phyloP scores from a whole-genome alignment of 2,113 vertebrate genomes.

The Podiceps cristatus region DNA sequence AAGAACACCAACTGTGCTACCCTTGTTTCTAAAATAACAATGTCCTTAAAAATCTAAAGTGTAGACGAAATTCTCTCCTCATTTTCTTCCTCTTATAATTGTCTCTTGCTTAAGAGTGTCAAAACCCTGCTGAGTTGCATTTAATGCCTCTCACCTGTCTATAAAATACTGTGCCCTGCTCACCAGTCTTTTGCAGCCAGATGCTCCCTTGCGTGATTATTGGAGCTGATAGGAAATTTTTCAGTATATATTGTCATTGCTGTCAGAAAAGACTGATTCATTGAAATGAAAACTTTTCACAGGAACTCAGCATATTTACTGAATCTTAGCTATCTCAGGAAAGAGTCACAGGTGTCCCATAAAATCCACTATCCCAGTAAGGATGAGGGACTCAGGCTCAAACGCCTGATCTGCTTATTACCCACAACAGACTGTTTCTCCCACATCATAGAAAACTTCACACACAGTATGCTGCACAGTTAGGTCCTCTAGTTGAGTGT shows the following conservation, averaged over 20 bases:
- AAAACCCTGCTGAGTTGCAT: background rate
- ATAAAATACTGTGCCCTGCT: background rate
- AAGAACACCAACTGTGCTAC: background rate
- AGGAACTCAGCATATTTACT: background rate
- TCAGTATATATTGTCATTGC: background rate
- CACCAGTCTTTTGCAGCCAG: background rate
- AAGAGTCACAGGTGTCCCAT: background rate
- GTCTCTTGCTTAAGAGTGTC: background rate
- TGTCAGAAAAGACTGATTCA: constrained; percentile 14
- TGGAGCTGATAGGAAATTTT: background rate
- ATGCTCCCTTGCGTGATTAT: background rate
- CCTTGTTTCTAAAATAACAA: background rate
- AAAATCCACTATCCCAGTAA: background rate
- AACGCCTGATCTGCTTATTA: background rate
- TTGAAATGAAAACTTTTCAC: background rate
- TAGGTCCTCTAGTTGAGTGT: background rate
- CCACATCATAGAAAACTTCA: background rate
- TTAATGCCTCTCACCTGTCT: background rate
- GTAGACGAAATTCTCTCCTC: background rate
- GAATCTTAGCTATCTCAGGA: background rate
- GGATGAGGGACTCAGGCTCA: background rate
- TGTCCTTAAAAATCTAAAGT: background rate
- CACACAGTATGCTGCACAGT: rapidly evolving
- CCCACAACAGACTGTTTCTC: background rate
- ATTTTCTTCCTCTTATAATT: background rate